Base-by-base conservation (phyloP, 2,888 invertebrate genomes). In the Platynereis dumerilii region DNA sequence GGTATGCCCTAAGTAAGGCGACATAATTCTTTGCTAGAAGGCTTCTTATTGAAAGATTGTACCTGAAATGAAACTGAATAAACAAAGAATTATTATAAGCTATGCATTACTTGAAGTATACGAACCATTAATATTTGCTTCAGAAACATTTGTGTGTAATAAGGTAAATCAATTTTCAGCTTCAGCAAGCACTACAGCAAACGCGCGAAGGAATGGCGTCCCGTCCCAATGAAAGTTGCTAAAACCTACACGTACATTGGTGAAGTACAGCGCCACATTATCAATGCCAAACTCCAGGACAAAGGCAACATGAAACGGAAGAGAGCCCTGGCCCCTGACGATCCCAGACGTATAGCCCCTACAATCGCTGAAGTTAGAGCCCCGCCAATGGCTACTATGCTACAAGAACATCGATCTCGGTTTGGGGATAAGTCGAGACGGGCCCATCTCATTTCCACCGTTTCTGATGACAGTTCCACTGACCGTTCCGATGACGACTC, bases 191-290 rank as follows among this genome's bases (percentile, higher is more conserved):
- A 20, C 26, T 59, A 22, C 45, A 45, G 20, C 27, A 59, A 59
- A 24, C 7, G 29, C 3, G 17, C 27, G 2, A 20, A 59, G 27
- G 26, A 45, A 7, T 59, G 48, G 44, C 28, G 59, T 20, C 59
- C 59, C 10, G 27, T 24, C 2, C 44, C 59, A 22, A 5, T 45
- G 20, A 59, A 45, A 44, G 59, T 45, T 24, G n/a, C 34, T 7
- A 62, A 62, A 27, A 24, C 55, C 22, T 62, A 62, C 26, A 3
- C n/a, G 2, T 56, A 62, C 44, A 56, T 62, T 10, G 2, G 39
- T 24, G 27, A 39, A 3, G 2, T 62, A 2, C 44, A 26, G 24
- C 24, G 2, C 15, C 20, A 24, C 29, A 56, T 56, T 39, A 39
- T 56, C 15, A 39, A 2, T 12, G 3, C 26, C 2, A 24, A 20